Percentiles rank a stretch among this genome's conserved stretches.
phyloP scores from a whole-genome alignment of 1,140 invertebrate genomes.

The Galleria mellonella region DNA sequence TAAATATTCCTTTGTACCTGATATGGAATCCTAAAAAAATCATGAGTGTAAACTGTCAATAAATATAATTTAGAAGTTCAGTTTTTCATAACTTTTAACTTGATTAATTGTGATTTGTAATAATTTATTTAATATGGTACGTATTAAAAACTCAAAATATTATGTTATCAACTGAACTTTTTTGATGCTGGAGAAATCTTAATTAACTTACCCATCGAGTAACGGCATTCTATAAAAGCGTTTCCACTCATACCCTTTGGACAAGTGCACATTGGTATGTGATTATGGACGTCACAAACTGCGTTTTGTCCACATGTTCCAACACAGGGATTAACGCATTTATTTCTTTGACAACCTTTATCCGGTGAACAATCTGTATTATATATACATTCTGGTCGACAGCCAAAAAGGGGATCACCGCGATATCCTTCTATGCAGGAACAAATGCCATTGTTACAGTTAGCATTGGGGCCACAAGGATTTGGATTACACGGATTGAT shows the following conservation, averaged over 20 bases:
- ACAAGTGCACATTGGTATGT: slow-evolving; percentile 83
- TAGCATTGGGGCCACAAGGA: slow-evolving; percentile 77
- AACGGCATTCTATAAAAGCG: slow-evolving; percentile 83
- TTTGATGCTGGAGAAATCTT: background rate
- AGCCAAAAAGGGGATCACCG: slow-evolving; percentile 80
- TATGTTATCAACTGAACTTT: slow-evolving; percentile 4
- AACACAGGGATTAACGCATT: slow-evolving; percentile 85
- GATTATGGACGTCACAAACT: slow-evolving; percentile 86
- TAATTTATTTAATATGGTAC: no score
- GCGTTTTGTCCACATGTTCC: slow-evolving; percentile 84
- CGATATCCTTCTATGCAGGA: slow-evolving; percentile 79
- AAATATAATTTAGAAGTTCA: no score
- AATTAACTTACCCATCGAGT: slow-evolving; percentile 37
- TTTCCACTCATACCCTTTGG: slow-evolving; percentile 82
- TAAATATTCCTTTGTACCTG: no score
- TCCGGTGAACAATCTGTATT: slow-evolving; percentile 86
- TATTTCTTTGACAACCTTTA: slow-evolving; percentile 83
- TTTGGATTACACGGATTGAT: slow-evolving; percentile 74
- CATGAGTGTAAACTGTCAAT: no score
- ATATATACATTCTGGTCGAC: slow-evolving; percentile 88
- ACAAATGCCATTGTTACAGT: slow-evolving; percentile 75
- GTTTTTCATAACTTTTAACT: no score
- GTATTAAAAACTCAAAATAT: no score
- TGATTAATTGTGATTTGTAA: no score
- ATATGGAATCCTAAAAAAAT: no score